Conservation (phyloP, 2,797 vertebrate species). For the Erethizon dorsatum region DNA sequence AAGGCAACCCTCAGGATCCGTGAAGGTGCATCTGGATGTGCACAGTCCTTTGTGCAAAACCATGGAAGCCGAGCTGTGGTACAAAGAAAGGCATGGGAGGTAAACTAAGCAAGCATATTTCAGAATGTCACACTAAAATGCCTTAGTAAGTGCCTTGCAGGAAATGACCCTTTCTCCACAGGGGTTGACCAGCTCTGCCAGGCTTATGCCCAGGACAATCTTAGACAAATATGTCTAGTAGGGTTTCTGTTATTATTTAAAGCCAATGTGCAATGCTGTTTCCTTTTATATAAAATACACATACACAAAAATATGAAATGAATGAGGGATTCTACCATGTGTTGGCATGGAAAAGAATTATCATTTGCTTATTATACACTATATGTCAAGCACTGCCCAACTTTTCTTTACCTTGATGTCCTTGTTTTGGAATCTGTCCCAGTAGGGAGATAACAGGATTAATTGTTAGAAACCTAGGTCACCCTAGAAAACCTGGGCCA, state of each 20-base stretch:
- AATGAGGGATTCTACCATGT: background rate
- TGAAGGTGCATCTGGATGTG: background rate
- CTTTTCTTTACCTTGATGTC: background rate
- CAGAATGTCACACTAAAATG: background rate
- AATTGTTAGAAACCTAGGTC: constrained; percentile 26
- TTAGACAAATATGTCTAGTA: background rate
- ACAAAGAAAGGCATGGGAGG: background rate
- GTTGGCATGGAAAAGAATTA: background rate
- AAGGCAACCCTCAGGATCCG: background rate
- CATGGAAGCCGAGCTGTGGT: background rate
- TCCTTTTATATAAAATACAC: background rate
- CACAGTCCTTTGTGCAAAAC: background rate
- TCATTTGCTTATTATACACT: background rate
- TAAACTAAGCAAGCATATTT: background rate
- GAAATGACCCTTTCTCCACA: background rate
- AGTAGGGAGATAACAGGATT: background rate
- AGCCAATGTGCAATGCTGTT: background rate
- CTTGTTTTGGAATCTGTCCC: background rate
- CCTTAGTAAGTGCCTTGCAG: rapidly evolving
- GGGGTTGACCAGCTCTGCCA: background rate
- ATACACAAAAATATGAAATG: background rate
- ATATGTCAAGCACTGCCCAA: background rate
- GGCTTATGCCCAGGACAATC: background rate
- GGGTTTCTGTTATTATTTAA: background rate
- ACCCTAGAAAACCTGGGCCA: constrained; percentile 44